Conservation (phyloP, 2,797 vertebrate species). For the Trematomus bernacchii region DNA sequence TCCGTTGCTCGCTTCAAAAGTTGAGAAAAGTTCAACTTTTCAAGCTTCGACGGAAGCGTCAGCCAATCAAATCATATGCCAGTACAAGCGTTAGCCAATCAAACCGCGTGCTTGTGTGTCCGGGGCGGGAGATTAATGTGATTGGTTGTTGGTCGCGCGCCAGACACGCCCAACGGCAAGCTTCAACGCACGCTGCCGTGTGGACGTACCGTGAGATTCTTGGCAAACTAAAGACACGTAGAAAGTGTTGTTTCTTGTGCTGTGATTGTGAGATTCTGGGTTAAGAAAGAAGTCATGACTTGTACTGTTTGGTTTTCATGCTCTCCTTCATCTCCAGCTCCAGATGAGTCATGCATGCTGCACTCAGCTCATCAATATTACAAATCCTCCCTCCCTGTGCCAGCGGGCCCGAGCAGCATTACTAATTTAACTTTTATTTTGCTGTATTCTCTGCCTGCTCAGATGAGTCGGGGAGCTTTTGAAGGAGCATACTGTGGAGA, state of each 20-base stretch:
- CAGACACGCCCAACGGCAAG: too few species aligned
- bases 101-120: too few species aligned
- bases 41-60: too few species aligned
- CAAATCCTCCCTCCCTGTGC: constrained; percentile 65
- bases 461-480: constrained; percentile 21
- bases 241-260: not conserved
- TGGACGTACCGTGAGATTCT: not conserved
- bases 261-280: too few species aligned
- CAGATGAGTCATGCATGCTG: constrained; percentile 76
- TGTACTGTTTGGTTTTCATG: constrained; percentile 26
- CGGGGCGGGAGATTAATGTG: too few species aligned
- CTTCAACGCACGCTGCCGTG: too few species aligned
- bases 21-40: too few species aligned
- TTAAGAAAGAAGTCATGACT: constrained; percentile 18
- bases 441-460: constrained; percentile 61
- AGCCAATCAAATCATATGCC: too few species aligned
- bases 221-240: not conserved
- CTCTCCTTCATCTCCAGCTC: constrained; percentile 40
- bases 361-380: constrained; percentile 85
- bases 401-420: constrained; percentile 73
- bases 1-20: too few species aligned
- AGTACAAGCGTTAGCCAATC: too few species aligned
- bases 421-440: constrained; percentile 85
- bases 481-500: constrained; percentile 12
- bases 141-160: too few species aligned